Evolutionary conservation across 2,797 vertebrate genomes (phyloP), one percentile per base, ranked within the genome.

Genomic region (Cirrhinus molitorella): DNA sequence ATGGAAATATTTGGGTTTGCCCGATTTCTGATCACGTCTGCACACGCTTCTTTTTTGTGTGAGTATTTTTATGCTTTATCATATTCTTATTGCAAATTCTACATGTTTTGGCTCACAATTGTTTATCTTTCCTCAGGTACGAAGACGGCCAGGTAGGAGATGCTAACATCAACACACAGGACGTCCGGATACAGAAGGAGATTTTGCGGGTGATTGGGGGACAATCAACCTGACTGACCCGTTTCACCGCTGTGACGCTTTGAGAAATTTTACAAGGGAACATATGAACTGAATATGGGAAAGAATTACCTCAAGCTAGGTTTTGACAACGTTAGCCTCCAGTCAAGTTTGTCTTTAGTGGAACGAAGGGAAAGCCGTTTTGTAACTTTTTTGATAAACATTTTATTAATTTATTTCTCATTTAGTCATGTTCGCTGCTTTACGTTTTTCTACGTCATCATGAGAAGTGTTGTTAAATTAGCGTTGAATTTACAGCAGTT

Each of bases 11-110:
- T 88, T 99, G 97, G 97, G 96, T 98, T 72, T 99, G 97, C 91
- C 97, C 98, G 0, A 93, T 96, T 85, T 95, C 97, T 0, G 97
- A 98, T 91, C 96, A 99, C 0, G 97, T 99, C 90, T 99, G 98
- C 92, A 99, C 97, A 31, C 96, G 97, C 73, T 98, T 98, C 95
- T 97, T 99, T 90, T 98, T 99, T 91, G 96, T 99, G 98, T 99
- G 90, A 97, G 98, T 97, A 85, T 55, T n/a, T 31, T 73, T 47
- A 51, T 45, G 1, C 1, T 74, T 75, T 3, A 25, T 6, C 65
- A 17, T 19, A 63, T 59, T 2, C 17, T 28, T 43, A 13, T 63
- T 17, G 14, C 7, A 25, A 63, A 31, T 31, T 63, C 25, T 31
- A 14, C 7, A 14, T 63, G 25, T 63, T 17, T 63, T 31, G 14